Evolutionary conservation across 2,888 invertebrate genomes (phyloP).

Genomic region (Caenorhabditis zanzibari): DNA sequence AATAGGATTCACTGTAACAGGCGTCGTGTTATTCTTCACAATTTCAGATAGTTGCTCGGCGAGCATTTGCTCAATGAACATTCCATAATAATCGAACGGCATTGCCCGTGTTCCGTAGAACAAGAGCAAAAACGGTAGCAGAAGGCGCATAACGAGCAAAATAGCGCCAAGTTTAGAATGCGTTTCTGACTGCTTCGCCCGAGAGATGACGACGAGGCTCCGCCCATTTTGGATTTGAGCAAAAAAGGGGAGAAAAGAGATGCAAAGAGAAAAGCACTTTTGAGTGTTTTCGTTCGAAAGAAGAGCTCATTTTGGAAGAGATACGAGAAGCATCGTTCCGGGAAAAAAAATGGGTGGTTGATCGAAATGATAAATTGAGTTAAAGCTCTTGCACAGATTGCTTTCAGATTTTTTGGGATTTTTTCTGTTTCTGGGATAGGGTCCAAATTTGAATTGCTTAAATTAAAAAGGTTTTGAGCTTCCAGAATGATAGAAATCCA

Average conservation of each 20-base stretch:
- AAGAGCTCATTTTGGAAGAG: constrained; percentile 24
- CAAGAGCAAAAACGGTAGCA: constrained; percentile 38
- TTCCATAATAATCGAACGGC: constrained; percentile 72
- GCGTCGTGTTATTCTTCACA: constrained; percentile 43
- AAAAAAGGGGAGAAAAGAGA: constrained; percentile 8
- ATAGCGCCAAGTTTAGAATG: constrained; percentile 47
- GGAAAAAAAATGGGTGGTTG: constrained; percentile 21
- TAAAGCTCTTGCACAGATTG: constrained; percentile 25
- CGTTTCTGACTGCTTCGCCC: constrained; percentile 29
- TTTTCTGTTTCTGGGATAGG: not conserved
- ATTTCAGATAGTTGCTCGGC: constrained; percentile 61
- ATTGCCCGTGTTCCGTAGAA: constrained; percentile 34
- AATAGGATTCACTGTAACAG: constrained; percentile 43
- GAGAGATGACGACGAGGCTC: constrained; percentile 30
- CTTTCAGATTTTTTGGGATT: not conserved
- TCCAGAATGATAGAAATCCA: no score
- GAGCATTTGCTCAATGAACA: constrained; percentile 70
- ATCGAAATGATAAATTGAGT: constrained; percentile 42
- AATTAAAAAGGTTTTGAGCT: no score
- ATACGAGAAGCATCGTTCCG: constrained; percentile 31
- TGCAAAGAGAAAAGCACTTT: constrained; percentile 45
- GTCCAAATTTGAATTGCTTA: no score
- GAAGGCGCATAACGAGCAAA: constrained; percentile 16
- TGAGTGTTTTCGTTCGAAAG: constrained; percentile 44
- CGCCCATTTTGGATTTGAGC: constrained; percentile 63